phyloP scores from a whole-genome alignment of 2,797 vertebrate species.

The Enteromius thamalakanensis region DNA sequence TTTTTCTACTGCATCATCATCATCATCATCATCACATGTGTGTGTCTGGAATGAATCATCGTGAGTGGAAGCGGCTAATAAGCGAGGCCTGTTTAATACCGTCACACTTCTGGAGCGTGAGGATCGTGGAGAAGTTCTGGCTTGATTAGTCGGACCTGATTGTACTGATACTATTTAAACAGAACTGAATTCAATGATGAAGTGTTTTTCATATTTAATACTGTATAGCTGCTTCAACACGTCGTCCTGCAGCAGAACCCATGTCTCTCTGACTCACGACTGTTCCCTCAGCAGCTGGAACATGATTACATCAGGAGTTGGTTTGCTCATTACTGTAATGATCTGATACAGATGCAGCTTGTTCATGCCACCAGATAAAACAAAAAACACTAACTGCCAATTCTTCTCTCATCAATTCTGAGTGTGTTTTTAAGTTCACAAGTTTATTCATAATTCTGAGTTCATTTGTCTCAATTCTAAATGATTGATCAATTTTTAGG shows the following conservation, averaged over 20 bases:
- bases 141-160: too few relatives aligned
- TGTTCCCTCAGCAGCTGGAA: neutral
- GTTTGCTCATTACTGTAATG: conserved; percentile 57
- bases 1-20: conserved; percentile 32
- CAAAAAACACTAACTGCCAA: neutral
- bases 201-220: too few relatives aligned
- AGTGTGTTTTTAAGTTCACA: too few relatives aligned
- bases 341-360: conserved; percentile 45
- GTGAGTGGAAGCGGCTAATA: neutral
- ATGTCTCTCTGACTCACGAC: neutral
- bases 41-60: conserved; percentile 14
- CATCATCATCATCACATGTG: conserved; percentile 16
- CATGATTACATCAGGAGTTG: neutral
- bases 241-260: neutral
- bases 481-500: too few relatives aligned
- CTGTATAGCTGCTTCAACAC: too few relatives aligned
- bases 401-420: neutral
- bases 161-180: neutral
- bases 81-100: neutral
- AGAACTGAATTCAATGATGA: too few relatives aligned
- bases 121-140: too few relatives aligned
- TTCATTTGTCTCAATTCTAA: neutral
- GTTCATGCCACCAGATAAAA: neutral
- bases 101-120: too few relatives aligned
- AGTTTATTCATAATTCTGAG: neutral